Evolutionary conservation across 1,140 invertebrate species (phyloP), one percentile per base, ranked within the genome.

Genomic region (Fopius arisanus): DNA sequence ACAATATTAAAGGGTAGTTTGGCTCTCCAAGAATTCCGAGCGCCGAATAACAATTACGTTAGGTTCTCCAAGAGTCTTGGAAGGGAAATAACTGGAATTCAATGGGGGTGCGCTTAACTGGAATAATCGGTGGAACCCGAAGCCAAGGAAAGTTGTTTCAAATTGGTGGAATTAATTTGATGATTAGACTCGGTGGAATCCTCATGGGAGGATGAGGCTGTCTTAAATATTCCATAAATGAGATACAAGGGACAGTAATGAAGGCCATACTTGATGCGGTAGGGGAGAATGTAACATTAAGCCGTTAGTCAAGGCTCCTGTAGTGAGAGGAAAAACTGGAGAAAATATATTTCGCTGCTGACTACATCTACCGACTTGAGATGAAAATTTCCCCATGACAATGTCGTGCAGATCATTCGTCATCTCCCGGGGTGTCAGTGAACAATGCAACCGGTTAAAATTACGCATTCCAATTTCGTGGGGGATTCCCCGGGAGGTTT

Each of bases 381-480:
- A 68, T 63, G 63, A 33, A 73, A 73, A 67, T 73, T 73, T 48
- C 14, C 9, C n/a, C 72, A 12, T 62, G 66, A 67, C 65, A 43
- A 73, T 40, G 72, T 65, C 51, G 29, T 67, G 9, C 62, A 31
- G 10, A 31, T 67, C 62, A 54, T 70, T n/a, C 41, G 41, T 74
- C 73, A 70, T 74, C 63, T 63, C 26, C 33, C 19, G n/a, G 41
- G 59, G 7, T 54, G 62, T 59, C 62, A 66, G 63, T 31, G 51
- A 62, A 68, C 67, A 71, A 72, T 70, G 69, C 48, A 48, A 48
- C 7, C 48, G 31, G 63, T 43, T 70, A 67, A 68, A 75, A 75
- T 75, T 75, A 75, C 69, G 69, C 69, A 72, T 75, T 75, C 74
- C 74, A 75, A 75, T 75, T 75, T 73, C 66, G 66, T 66, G 66